Evolutionary conservation across 2,113 vertebrate species (phyloP).

Genomic region (Odocoileus virginianus): DNA sequence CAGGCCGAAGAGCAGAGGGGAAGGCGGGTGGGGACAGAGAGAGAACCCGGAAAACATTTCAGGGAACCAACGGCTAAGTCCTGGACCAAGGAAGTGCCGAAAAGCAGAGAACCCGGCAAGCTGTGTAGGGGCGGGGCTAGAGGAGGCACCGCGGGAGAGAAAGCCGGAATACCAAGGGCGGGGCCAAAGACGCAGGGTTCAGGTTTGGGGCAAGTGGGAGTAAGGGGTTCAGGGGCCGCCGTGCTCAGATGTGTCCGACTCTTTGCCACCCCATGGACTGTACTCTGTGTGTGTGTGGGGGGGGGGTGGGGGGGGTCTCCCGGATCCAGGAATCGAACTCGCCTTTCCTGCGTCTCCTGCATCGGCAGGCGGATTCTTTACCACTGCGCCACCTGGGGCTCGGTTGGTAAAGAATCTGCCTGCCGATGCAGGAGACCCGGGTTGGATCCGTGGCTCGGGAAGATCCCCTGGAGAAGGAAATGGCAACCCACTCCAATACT

Average conservation of each 20-base stretch:
- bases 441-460: background rate
- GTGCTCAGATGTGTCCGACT: background rate
- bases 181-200: background rate
- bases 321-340: background rate
- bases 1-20: accelerated
- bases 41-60: background rate
- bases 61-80: background rate
- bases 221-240: conserved; percentile 3
- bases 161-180: background rate
- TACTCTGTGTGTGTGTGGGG: background rate
- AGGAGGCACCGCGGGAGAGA: background rate
- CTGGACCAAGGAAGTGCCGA: background rate
- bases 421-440: background rate
- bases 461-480: background rate
- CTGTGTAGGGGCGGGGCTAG: background rate
- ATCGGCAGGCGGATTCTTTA: background rate
- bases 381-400: background rate
- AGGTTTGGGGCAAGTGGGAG: background rate
- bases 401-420: background rate
- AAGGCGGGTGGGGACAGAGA: background rate
- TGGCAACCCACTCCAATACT: background rate
- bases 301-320: no score
- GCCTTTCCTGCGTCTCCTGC: background rate
- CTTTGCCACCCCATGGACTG: background rate
- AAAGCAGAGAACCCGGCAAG: background rate